Percentiles rank a stretch among this genome's conserved stretches.
Evolutionary conservation across 2,797 vertebrate species (phyloP).

Genomic region (Chelon auratus): DNA sequence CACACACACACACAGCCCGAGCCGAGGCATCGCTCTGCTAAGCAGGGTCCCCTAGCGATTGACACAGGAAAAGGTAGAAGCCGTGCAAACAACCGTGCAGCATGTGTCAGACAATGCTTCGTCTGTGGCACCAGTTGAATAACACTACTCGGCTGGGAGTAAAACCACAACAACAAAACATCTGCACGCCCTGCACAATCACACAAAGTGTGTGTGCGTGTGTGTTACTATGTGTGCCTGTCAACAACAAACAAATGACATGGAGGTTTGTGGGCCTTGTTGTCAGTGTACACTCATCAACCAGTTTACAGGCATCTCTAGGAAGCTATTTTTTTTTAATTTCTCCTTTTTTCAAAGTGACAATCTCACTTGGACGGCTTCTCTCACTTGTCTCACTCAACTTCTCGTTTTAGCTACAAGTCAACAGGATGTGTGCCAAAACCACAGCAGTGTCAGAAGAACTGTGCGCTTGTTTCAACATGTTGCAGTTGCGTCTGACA

Average conservation of each 20-base stretch:
- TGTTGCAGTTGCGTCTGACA: conserved; percentile 60
- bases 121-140: background rate
- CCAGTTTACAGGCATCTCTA: background rate
- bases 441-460: conserved; percentile 82
- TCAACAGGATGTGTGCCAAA: conserved; percentile 88
- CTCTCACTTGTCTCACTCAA: conserved; percentile 47
- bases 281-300: background rate
- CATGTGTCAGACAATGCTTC: background rate
- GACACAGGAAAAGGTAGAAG: conserved; percentile 43
- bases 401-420: conserved; percentile 82
- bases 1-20: conserved; percentile 39
- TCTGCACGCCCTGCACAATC: conserved; percentile 11
- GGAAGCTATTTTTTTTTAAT: background rate
- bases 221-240: conserved; percentile 8
- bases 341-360: conserved; percentile 6
- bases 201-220: conserved; percentile 12
- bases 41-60: conserved; percentile 79
- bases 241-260: background rate
- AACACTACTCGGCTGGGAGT: background rate
- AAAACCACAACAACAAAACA: conserved; percentile 29
- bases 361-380: conserved; percentile 27
- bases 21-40: conserved; percentile 19
- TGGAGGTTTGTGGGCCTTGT: background rate
- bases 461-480: conserved; percentile 83
- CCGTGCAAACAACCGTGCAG: background rate